Conservation (phyloP, 1,140 invertebrate genomes). For the Pantala flavescens region DNA sequence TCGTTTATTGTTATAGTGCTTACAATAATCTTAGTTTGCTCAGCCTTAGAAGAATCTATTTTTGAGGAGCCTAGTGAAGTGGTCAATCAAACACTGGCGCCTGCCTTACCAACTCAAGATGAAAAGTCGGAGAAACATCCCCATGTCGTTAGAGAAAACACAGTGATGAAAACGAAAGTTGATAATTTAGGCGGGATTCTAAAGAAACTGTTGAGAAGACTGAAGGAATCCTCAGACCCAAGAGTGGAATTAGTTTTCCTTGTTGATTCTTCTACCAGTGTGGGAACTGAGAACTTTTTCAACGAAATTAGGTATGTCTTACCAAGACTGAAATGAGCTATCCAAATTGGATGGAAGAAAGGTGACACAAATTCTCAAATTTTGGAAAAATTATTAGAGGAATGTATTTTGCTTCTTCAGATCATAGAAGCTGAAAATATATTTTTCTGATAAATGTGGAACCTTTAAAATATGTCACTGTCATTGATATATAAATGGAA, state of each 20-base stretch:
- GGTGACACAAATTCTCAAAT: too few species aligned
- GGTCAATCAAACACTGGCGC: background rate
- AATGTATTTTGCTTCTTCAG: too few species aligned
- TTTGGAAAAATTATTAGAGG: too few species aligned
- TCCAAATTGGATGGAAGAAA: background rate
- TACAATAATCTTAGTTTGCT: background rate
- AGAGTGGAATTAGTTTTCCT: slow-evolving; percentile 54
- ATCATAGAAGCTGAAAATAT: too few species aligned
- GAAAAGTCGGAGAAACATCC: background rate
- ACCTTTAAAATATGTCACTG: too few species aligned
- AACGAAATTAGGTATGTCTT: slow-evolving; percentile 41
- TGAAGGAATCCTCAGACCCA: slow-evolving; percentile 10
- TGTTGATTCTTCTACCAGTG: slow-evolving; percentile 55
- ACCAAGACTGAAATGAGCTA: background rate
- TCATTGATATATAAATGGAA: too few species aligned
- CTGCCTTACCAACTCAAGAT: background rate
- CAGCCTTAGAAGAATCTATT: background rate
- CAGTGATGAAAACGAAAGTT: background rate
- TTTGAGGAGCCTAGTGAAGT: background rate
- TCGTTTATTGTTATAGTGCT: background rate
- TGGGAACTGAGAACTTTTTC: slow-evolving; percentile 53
- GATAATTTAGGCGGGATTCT: background rate
- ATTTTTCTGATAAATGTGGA: too few species aligned
- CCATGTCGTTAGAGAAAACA: background rate
- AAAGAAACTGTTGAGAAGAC: background rate